A percentile compares a stretch with the other conserved stretches of the same genome.
phyloP scores from a whole-genome alignment of 2,797 vertebrate species.

The Acanthurus leucopareius region DNA sequence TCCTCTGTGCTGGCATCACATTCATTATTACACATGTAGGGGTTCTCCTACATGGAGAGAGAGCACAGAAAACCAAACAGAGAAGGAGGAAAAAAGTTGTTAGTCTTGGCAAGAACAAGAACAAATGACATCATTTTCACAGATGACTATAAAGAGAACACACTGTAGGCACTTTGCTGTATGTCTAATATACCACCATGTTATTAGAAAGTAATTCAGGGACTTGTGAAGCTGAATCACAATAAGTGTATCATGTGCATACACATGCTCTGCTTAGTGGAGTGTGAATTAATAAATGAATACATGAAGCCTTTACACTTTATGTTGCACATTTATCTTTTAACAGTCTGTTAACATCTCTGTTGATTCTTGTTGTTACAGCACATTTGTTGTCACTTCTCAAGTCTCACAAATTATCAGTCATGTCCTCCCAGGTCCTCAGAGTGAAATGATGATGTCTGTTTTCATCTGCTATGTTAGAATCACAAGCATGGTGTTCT shows the following conservation, averaged over 20 bases:
- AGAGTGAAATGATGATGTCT: constrained; percentile 18
- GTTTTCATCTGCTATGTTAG: neutral
- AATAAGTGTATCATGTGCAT: constrained; percentile 23
- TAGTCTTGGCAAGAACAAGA: neutral
- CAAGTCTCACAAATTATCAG: constrained; percentile 1
- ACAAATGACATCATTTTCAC: constrained; percentile 18
- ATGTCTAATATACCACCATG: neutral
- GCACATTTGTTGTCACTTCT: constrained; percentile 10
- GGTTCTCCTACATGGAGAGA: constrained; percentile 90
- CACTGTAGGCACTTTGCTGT: constrained; percentile 13
- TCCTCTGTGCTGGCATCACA: constrained; percentile 95
- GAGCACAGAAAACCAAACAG: constrained; percentile 16
- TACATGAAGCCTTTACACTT: constrained; percentile 19
- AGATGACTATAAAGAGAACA: constrained; percentile 26
- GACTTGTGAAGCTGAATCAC: constrained; percentile 41
- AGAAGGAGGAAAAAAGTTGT: constrained; percentile 9
- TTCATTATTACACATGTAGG: constrained; percentile 99
- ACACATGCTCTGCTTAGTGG: constrained; percentile 1
- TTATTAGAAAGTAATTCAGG: constrained; percentile 25
- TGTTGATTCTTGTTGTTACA: constrained; percentile 9
- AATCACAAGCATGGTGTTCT: neutral
- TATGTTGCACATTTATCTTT: constrained; percentile 43
- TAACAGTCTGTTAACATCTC: constrained; percentile 15
- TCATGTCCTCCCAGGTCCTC: constrained; percentile 28
- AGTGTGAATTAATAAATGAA: constrained; percentile 13